Percentiles rank a stretch among this genome's conserved stretches.
phyloP scores from a whole-genome alignment of 2,797 vertebrate species.

The Platyrinchus mystaceus region DNA sequence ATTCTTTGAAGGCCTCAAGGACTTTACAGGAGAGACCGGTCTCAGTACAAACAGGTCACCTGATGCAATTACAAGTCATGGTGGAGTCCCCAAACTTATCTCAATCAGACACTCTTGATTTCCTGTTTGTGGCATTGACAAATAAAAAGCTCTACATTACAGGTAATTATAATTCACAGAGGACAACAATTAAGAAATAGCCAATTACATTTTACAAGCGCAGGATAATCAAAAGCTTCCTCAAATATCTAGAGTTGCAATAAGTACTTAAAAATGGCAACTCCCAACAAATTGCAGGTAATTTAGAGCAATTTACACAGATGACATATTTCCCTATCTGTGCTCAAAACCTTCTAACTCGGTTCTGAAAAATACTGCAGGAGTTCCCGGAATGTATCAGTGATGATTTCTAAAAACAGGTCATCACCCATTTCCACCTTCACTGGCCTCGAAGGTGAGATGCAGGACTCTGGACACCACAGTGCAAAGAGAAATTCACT shows the following conservation, averaged over 20 bases:
- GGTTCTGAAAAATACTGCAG: neutral
- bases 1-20: neutral
- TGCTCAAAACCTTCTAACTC: conserved; percentile 19
- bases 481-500: neutral
- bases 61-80: neutral
- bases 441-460: accelerated
- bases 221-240: conserved; percentile 67
- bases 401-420: neutral
- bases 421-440: neutral
- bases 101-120: conserved; percentile 52
- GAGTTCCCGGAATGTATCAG: neutral
- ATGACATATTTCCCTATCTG: conserved; percentile 52
- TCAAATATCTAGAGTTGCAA: conserved; percentile 31
- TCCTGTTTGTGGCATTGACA: conserved; percentile 50
- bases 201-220: conserved; percentile 50
- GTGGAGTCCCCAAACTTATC: conserved; percentile 38
- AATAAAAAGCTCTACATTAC: conserved; percentile 47
- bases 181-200: conserved; percentile 56
- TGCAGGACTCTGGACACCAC: neutral
- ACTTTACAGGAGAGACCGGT: neutral
- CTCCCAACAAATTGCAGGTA: conserved; percentile 63
- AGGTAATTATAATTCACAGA: conserved; percentile 60
- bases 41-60: neutral
- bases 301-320: conserved; percentile 38
- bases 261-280: conserved; percentile 37